These are phyloP conservation scores for Regulus satrapa DNA, from an alignment of 2,113 vertebrate species.

Conservation along the genomic window DNA sequence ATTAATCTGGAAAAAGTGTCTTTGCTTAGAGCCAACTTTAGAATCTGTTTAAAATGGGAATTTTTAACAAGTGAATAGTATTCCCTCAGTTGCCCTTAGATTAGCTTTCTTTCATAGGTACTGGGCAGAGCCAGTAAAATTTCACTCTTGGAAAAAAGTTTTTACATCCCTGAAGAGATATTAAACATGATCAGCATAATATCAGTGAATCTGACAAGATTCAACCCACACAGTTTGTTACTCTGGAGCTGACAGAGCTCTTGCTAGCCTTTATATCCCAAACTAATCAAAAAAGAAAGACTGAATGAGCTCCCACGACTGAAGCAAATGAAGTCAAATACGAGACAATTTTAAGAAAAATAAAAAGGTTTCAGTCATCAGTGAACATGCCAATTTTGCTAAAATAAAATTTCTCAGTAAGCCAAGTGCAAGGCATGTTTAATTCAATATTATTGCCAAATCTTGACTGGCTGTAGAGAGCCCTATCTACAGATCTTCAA, in stretches of 20 bases:
- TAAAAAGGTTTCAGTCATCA: conserved; percentile 15
- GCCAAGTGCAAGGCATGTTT: not conserved
- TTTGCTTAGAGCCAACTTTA: not conserved
- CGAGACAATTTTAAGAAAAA: not conserved
- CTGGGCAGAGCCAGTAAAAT: not conserved
- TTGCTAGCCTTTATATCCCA: conserved; percentile 10
- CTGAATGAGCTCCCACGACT: not conserved
- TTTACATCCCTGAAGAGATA: conserved; percentile 41
- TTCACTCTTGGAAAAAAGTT: conserved; percentile 29
- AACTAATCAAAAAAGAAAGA: conserved; percentile 29
- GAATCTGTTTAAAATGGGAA: conserved; percentile 18
- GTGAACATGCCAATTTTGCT: not conserved
- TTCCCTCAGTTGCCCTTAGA: conserved; percentile 31
- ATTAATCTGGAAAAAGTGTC: conserved; percentile 35
- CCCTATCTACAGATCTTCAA: not conserved
- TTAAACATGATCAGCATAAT: conserved; percentile 49
- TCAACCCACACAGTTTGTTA: conserved; percentile 36
- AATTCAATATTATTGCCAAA: not conserved
- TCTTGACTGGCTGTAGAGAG: not conserved
- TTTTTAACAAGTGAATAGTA: conserved; percentile 40
- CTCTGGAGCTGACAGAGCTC: not conserved
- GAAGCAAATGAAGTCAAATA: conserved; percentile 3
- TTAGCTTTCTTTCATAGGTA: conserved; percentile 12
- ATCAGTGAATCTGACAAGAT: conserved; percentile 28
- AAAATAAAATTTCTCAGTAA: not conserved